Conservation (phyloP, 2,113 vertebrate genomes). For the Microtus montanus region DNA sequence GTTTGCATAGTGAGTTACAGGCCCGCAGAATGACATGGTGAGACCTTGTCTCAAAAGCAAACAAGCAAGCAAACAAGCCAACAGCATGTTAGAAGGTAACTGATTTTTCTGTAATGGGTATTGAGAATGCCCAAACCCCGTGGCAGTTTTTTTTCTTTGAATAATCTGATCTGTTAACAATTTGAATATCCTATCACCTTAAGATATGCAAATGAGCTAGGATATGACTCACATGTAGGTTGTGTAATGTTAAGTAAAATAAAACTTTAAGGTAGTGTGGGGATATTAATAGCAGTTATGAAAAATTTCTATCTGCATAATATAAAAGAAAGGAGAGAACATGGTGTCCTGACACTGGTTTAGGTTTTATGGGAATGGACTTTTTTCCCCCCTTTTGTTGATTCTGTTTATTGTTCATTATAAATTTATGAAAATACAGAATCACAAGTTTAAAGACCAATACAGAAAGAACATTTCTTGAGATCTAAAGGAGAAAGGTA, state of each 20-base stretch:
- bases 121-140: background rate
- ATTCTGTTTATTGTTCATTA: conserved; percentile 44
- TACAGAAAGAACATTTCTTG: conserved; percentile 15
- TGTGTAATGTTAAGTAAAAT: conserved; percentile 15
- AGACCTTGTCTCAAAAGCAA: background rate
- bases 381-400: background rate
- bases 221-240: background rate
- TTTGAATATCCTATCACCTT: background rate
- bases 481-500: conserved; percentile 12
- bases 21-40: background rate
- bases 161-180: background rate
- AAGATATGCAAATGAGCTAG: background rate
- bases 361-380: conserved; percentile 8
- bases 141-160: background rate
- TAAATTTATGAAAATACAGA: conserved; percentile 36
- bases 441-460: conserved; percentile 10
- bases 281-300: background rate
- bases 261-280: conserved; percentile 23
- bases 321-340: conserved; percentile 2
- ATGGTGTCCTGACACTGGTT: background rate
- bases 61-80: background rate
- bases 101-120: background rate
- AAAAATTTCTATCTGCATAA: conserved; percentile 17
- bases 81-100: background rate
- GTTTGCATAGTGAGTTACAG: background rate